These are phyloP conservation scores for Bolinopsis microptera DNA, from an alignment of 37 sponge, comb jelly and placozoan species.

Conservation along the genomic window DNA sequence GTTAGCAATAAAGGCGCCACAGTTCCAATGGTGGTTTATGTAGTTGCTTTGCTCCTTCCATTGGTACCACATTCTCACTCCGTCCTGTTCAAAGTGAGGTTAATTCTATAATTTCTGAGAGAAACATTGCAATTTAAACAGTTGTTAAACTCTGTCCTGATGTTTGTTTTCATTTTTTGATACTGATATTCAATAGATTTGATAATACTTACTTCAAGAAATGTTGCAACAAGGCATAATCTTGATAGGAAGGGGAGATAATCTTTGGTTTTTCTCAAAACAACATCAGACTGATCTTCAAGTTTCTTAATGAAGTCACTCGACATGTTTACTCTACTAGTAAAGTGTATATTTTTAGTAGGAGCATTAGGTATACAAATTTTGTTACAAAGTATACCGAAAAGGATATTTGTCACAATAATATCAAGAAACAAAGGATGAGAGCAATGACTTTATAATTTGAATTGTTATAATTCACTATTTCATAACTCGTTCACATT, in stretches of 20 bases:
- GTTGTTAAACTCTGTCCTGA: background rate
- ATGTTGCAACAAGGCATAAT: conserved; percentile 84
- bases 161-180: background rate
- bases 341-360: too few relatives aligned
- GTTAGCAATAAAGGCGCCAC: conserved; percentile 79
- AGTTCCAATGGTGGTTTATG: conserved; percentile 82
- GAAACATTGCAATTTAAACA: background rate
- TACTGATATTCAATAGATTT: too few relatives aligned
- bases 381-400: too few relatives aligned
- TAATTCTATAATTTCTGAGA: background rate
- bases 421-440: too few relatives aligned
- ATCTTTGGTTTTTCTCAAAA: conserved; percentile 80
- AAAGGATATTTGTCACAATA: too few relatives aligned
- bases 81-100: conserved; percentile 68
- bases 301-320: conserved; percentile 73
- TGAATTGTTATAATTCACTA: too few relatives aligned
- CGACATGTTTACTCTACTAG: too few relatives aligned
- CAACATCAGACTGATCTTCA: conserved; percentile 85
- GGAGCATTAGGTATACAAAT: too few relatives aligned
- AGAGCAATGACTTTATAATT: too few relatives aligned
- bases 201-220: background rate
- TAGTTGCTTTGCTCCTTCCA: conserved; percentile 80
- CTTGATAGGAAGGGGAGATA: conserved; percentile 91
- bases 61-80: conserved; percentile 96
- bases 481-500: too few relatives aligned